Evolutionary conservation across 2,888 invertebrate genomes (phyloP).

Genomic region (Lydus trimaculatus): DNA sequence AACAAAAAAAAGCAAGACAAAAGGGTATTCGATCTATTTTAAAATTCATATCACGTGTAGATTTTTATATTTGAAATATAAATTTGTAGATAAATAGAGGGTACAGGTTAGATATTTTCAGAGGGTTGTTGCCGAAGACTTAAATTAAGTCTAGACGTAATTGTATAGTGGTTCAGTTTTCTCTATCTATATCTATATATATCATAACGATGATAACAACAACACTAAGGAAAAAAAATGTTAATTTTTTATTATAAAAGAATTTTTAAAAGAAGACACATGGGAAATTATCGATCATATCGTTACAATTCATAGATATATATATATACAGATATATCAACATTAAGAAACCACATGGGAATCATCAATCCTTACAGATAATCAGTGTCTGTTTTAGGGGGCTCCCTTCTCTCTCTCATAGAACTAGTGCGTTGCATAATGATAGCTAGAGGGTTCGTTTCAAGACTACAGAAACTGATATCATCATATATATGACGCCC

Average conservation of each 20-base stretch:
- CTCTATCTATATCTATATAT: no score
- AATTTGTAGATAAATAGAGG: neutral
- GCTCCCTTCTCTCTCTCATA: conserved; percentile 10
- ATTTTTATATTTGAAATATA: neutral
- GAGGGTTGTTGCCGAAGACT: neutral
- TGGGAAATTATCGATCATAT: conserved; percentile 11
- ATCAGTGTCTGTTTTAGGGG: conserved; percentile 31
- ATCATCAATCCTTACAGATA: conserved; percentile 28
- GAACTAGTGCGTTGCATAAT: conserved; percentile 28
- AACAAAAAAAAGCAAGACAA: no score
- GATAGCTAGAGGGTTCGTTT: conserved; percentile 25
- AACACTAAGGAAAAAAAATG: neutral
- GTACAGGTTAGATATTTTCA: neutral
- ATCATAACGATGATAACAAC: neutral
- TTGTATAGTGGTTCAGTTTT: neutral
- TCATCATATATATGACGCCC: conserved; percentile 11
- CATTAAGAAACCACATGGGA: conserved; percentile 14
- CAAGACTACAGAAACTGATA: conserved; percentile 23
- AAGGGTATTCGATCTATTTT: neutral
- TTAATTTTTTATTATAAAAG: neutral
- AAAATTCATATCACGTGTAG: conserved; percentile 1
- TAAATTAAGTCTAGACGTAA: neutral
- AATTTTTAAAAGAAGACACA: neutral
- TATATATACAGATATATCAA: conserved; percentile 2
- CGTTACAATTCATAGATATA: neutral